Evolutionary conservation across 2,888 invertebrate species (phyloP).

Genomic region (Silvanus unidentatus): DNA sequence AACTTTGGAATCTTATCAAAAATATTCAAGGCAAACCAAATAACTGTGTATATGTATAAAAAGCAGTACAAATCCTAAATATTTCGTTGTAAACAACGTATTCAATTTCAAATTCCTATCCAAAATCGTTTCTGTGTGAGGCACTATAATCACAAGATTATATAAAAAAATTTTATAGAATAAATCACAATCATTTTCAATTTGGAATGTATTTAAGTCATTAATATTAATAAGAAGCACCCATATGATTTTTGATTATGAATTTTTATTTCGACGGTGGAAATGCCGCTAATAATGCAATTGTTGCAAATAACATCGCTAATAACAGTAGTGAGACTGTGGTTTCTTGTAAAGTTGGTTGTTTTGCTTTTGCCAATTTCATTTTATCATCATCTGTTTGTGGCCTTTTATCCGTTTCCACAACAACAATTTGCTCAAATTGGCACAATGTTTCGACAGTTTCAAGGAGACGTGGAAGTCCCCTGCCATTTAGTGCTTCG

Average conservation of each 20-base stretch:
- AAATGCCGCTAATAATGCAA: constrained; percentile 47
- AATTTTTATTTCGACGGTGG: constrained; percentile 46
- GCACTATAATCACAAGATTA: too few species aligned
- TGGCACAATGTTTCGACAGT: constrained; percentile 41
- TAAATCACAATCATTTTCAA: too few species aligned
- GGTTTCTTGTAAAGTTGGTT: constrained; percentile 42
- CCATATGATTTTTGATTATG: background rate
- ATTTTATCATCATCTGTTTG: background rate
- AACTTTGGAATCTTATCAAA: too few species aligned
- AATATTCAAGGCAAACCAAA: too few species aligned
- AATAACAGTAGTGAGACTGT: constrained; percentile 50
- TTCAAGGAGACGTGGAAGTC: constrained; percentile 42
- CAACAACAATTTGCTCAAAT: constrained; percentile 18
- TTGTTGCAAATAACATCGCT: constrained; percentile 46
- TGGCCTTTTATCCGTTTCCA: constrained; percentile 1
- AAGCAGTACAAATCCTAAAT: too few species aligned
- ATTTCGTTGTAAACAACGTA: too few species aligned
- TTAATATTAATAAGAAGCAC: too few species aligned
- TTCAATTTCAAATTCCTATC: too few species aligned
- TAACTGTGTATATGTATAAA: too few species aligned
- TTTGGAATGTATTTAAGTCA: too few species aligned
- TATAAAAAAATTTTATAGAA: too few species aligned
- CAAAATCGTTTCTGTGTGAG: too few species aligned
- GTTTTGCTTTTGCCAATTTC: constrained; percentile 18
- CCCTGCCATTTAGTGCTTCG: constrained; percentile 44